Percentiles rank a stretch among this genome's conserved stretches.
Evolutionary conservation across 1,140 invertebrate species (phyloP).

Genomic region (Octopus bimaculoides): DNA sequence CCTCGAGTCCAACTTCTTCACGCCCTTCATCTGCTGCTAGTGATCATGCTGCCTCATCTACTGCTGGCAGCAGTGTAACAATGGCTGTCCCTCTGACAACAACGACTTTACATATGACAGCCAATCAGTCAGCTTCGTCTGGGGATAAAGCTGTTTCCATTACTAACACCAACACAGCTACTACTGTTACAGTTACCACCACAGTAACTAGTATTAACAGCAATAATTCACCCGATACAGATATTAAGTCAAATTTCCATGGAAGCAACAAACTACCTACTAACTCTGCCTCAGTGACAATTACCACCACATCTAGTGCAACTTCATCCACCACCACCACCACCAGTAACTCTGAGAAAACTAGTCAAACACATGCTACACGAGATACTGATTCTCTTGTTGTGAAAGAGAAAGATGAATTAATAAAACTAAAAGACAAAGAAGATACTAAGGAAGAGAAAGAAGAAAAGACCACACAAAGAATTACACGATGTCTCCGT

Average conservation of each 20-base stretch:
- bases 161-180: not conserved
- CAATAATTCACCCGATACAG: slow-evolving; percentile 12
- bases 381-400: slow-evolving; percentile 21
- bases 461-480: slow-evolving; percentile 34
- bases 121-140: too few species aligned
- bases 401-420: slow-evolving; percentile 31
- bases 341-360: slow-evolving; percentile 16
- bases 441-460: slow-evolving; percentile 55
- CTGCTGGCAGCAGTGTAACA: not conserved
- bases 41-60: slow-evolving; percentile 15
- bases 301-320: not conserved
- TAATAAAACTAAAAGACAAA: slow-evolving; percentile 57
- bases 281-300: not conserved
- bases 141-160: too few species aligned
- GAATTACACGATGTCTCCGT: slow-evolving; percentile 40
- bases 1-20: slow-evolving; percentile 23
- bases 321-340: not conserved
- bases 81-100: slow-evolving; percentile 19
- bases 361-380: not conserved
- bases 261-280: not conserved
- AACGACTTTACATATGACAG: too few species aligned
- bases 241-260: not conserved
- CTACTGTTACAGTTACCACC: not conserved
- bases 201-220: slow-evolving; percentile 22
- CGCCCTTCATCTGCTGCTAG: slow-evolving; percentile 26